phyloP scores from a whole-genome alignment of 2,888 invertebrate genomes.

The Tupiocoris notatus region DNA sequence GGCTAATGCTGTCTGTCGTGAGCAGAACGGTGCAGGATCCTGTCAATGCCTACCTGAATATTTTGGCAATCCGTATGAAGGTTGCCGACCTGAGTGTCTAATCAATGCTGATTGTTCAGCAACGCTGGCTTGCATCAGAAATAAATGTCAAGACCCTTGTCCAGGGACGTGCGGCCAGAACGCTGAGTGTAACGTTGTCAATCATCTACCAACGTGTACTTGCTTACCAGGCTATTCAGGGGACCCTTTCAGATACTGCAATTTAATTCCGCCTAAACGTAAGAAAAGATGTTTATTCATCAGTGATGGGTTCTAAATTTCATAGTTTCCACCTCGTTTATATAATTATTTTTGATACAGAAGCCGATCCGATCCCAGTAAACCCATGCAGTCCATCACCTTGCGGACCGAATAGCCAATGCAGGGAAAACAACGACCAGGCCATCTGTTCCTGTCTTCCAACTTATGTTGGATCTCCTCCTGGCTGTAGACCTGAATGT shows the following conservation, averaged over 20 bases:
- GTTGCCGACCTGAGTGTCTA: slow-evolving; percentile 66
- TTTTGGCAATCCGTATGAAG: slow-evolving; percentile 71
- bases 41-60: slow-evolving; percentile 70
- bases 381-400: slow-evolving; percentile 59
- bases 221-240: slow-evolving; percentile 65
- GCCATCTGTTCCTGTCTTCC: slow-evolving; percentile 70
- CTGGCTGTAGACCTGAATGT: slow-evolving; percentile 73
- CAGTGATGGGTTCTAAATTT: no score
- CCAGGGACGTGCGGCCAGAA: slow-evolving; percentile 69
- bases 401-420: slow-evolving; percentile 72
- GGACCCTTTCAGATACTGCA: slow-evolving; percentile 65
- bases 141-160: slow-evolving; percentile 68
- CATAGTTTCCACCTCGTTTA: no score
- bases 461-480: slow-evolving; percentile 75
- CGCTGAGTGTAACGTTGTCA: slow-evolving; percentile 65
- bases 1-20: slow-evolving; percentile 68
- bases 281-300: slow-evolving; percentile 54
- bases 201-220: slow-evolving; percentile 66
- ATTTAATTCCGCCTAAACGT: slow-evolving; percentile 59
- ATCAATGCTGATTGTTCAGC: slow-evolving; percentile 67
- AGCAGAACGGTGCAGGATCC: slow-evolving; percentile 69
- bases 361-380: slow-evolving; percentile 42
- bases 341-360: not conserved
- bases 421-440: slow-evolving; percentile 56
- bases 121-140: slow-evolving; percentile 63